phyloP scores from a whole-genome alignment of 2,113 vertebrate species.

The Mastomys natalensis region DNA sequence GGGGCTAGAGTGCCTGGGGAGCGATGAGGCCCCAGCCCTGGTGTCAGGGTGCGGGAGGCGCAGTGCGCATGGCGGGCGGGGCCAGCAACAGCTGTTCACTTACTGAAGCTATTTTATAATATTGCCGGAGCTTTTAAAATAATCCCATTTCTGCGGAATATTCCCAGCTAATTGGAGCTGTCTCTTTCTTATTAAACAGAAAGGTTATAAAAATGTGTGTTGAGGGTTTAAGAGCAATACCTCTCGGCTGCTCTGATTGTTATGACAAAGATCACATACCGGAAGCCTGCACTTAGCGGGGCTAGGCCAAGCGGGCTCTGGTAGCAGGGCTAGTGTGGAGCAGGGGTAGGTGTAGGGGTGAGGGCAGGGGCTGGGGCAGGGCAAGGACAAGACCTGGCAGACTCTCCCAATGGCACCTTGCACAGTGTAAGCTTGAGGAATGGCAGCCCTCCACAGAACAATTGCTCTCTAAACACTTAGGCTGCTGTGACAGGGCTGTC shows the following conservation, averaged over 20 bases:
- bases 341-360: background rate
- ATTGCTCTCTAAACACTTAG: conserved; percentile 89
- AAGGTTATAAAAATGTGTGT: conserved; percentile 87
- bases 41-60: conserved; percentile 47
- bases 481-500: conserved; percentile 89
- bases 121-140: conserved; percentile 86
- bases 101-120: conserved; percentile 87
- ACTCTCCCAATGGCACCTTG: conserved; percentile 71
- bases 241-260: conserved; percentile 84
- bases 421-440: conserved; percentile 84
- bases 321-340: background rate
- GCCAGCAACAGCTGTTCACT: conserved; percentile 85
- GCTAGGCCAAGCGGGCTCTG: background rate
- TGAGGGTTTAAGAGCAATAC: conserved; percentile 85
- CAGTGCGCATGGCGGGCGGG: conserved; percentile 65
- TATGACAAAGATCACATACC: conserved; percentile 83
- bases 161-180: conserved; percentile 89
- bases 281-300: conserved; percentile 69
- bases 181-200: conserved; percentile 90
- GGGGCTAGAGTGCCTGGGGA: background rate
- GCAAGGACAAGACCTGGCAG: background rate
- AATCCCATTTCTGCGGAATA: conserved; percentile 87
- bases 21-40: background rate
- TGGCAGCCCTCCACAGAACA: conserved; percentile 85
- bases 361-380: background rate